phyloP scores from a whole-genome alignment of 2,113 vertebrate species.

The Monopterus albus region DNA sequence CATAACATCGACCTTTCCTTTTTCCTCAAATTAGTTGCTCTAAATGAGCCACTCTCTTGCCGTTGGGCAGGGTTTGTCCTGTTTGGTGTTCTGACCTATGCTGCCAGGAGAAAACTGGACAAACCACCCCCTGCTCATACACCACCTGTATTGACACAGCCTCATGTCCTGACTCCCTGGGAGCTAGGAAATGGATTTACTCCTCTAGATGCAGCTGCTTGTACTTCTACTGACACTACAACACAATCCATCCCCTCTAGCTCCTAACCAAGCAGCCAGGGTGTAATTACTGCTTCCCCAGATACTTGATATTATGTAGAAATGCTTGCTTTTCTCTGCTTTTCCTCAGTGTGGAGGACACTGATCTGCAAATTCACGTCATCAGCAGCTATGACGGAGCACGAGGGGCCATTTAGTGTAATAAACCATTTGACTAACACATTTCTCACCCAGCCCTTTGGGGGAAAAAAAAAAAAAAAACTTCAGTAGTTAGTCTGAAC shows the following conservation, averaged over 20 bases:
- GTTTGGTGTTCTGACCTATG: conserved; percentile 8
- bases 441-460: too few species aligned
- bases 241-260: conserved; percentile 23
- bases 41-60: conserved; percentile 7
- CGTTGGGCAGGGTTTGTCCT: not conserved
- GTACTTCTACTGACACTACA: conserved; percentile 56
- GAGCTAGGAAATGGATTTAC: conserved; percentile 53
- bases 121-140: not conserved
- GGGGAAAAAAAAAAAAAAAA: too few species aligned
- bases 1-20: not conserved
- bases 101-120: conserved; percentile 12
- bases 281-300: conserved; percentile 50
- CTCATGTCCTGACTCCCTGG: conserved; percentile 41
- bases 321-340: conserved; percentile 1
- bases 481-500: too few species aligned
- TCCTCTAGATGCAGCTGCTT: conserved; percentile 68
- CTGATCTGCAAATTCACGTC: conserved; percentile 19
- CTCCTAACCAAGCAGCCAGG: conserved; percentile 39
- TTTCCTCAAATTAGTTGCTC: not conserved
- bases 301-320: conserved; percentile 4
- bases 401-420: not conserved
- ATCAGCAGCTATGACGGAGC: conserved; percentile 16
- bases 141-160: conserved; percentile 10
- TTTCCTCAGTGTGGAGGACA: conserved; percentile 25
- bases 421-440: too few species aligned